phyloP scores from a whole-genome alignment of 2,797 vertebrate species.

The Argya squamiceps region DNA sequence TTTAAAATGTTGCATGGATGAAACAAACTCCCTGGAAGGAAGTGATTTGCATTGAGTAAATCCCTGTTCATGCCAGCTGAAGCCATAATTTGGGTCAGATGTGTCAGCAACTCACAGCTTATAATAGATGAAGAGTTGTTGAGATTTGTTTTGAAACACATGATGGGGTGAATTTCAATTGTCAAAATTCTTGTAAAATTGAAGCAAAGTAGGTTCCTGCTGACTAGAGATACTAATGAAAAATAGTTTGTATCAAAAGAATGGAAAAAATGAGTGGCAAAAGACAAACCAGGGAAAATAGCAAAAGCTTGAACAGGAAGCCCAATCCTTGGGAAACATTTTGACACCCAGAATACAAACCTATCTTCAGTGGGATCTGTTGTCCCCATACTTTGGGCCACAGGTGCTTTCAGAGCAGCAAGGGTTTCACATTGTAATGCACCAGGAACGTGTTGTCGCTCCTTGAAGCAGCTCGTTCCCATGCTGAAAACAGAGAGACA shows the following conservation, averaged over 20 bases:
- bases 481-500: neutral
- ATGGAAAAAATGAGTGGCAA: conserved; percentile 26
- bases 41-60: neutral
- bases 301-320: conserved; percentile 11
- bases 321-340: neutral
- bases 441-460: accelerated
- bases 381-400: neutral
- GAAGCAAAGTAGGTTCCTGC: conserved; percentile 35
- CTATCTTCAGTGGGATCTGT: conserved; percentile 8
- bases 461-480: neutral
- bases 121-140: conserved; percentile 46
- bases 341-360: neutral
- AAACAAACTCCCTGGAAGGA: neutral
- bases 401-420: neutral
- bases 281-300: neutral
- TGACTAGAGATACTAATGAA: conserved; percentile 7
- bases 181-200: conserved; percentile 51
- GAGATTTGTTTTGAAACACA: conserved; percentile 47
- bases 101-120: conserved; percentile 24
- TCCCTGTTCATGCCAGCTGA: neutral
- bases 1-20: neutral
- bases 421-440: neutral
- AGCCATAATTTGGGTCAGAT: conserved; percentile 56
- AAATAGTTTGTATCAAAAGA: conserved; percentile 32
- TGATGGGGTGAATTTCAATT: conserved; percentile 42